These are phyloP conservation scores for Lerista edwardsae DNA, from an alignment of 2,797 vertebrate species.

Conservation along the genomic window DNA sequence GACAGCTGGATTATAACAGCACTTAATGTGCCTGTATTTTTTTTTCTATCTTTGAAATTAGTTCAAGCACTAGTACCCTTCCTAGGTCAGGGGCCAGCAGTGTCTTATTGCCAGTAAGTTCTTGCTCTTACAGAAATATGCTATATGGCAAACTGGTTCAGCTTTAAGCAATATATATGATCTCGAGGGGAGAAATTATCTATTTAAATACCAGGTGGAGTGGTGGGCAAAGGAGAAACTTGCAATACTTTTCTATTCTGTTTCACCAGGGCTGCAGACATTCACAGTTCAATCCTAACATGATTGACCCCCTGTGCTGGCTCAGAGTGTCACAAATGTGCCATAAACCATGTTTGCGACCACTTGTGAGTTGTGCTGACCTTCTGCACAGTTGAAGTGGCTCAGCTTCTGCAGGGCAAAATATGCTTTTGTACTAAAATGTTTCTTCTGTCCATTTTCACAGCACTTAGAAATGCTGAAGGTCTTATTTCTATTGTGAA, in stretches of 20 bases:
- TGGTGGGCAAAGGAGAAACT: constrained; percentile 48
- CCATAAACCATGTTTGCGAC: no score
- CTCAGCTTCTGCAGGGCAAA: not conserved
- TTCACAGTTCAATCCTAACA: no score
- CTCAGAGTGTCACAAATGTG: no score
- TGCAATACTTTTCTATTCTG: constrained; percentile 50
- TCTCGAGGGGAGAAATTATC: constrained; percentile 55
- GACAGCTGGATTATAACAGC: constrained; percentile 18
- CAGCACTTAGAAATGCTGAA: not conserved
- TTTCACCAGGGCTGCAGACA: constrained; percentile 57
- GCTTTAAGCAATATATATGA: constrained; percentile 56
- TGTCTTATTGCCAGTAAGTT: no score
- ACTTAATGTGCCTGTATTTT: constrained; percentile 25
- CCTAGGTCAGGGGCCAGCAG: constrained; percentile 63
- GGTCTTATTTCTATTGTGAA: not conserved
- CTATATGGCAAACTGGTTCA: constrained; percentile 60
- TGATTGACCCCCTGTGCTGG: no score
- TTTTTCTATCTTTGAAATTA: constrained; percentile 40
- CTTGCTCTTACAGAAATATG: constrained; percentile 51
- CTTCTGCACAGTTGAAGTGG: not conserved
- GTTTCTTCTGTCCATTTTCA: not conserved
- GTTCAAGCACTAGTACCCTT: constrained; percentile 52
- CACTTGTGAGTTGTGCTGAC: not conserved
- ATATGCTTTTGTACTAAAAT: not conserved
- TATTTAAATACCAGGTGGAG: constrained; percentile 60